A percentile compares a stretch with the other conserved stretches of the same genome.
Conservation (phyloP, 1,140 invertebrate species). For the Ganaspis sp. region DNA sequence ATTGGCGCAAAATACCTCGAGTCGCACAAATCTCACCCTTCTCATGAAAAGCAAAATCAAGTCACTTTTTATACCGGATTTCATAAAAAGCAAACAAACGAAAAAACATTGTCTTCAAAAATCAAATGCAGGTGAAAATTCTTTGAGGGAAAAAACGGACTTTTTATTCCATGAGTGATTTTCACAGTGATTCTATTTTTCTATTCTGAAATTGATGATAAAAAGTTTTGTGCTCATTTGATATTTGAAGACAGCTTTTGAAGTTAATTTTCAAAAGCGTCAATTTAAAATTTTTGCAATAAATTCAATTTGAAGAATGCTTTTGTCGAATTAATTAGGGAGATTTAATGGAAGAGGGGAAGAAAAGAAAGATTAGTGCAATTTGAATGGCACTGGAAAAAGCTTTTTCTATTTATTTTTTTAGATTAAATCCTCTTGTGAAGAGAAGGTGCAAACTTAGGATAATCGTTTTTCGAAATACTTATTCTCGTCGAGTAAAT, state of each 20-base stretch:
- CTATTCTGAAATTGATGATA: too few relatives aligned
- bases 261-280: not conserved
- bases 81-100: constrained; percentile 31
- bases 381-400: not conserved
- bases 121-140: not conserved
- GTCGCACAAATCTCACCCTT: not conserved
- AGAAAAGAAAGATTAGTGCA: not conserved
- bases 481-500: not conserved
- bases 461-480: constrained; percentile 10
- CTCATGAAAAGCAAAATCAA: too few relatives aligned
- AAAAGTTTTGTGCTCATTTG: too few relatives aligned
- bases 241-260: not conserved
- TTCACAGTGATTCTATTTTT: not conserved
- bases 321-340: not conserved
- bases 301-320: not conserved
- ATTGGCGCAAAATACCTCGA: not conserved
- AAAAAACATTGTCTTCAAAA: not conserved
- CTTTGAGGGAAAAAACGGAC: not conserved
- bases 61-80: constrained; percentile 9
- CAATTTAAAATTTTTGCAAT: too few relatives aligned
- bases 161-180: not conserved
- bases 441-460: not conserved
- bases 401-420: constrained; percentile 18
- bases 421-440: not conserved
- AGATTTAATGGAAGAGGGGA: not conserved